Base-by-base conservation (phyloP, 2,888 invertebrate genomes). In the Polymixis lichenea region DNA sequence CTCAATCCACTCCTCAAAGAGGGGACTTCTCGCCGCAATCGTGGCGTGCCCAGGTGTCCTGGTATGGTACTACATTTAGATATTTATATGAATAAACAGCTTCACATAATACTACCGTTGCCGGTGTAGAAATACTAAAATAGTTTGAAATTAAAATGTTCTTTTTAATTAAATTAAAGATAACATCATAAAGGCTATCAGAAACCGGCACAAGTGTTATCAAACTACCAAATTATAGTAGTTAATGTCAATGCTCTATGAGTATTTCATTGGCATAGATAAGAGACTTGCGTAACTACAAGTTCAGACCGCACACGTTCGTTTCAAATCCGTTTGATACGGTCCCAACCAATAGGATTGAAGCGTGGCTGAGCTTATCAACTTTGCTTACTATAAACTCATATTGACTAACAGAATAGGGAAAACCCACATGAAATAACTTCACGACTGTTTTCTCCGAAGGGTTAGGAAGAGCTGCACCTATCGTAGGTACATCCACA, bases 291-390 rank as follows among this genome's bases (percentile, higher is more conserved):
- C 6, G 32, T 38, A 11, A 32, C 13, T 19, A 9, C 38, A 5
- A 43, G 28, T n/a, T 11, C 11, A 62, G 1, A 15, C 8, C 38
- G 28, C 28, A 77, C n/a, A 28, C 62, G n/a, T 55, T 62, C 17
- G 2, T 43, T 53, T 19, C 65, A 56, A 67, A 76, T 77, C 68
- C 38, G 11, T 49, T 56, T 62, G 55, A 56, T 49, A 64, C 43
- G 49, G 28, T 43, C 51, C 69, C 11, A 53, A 28, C 38, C 68
- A 62, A 49, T 77, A 62, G 49, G 49, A 68, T 77, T 46, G 13
- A 46, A 67, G n/a, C 28, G 3, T 11, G 19, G 17, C 32, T 32
- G 11, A 49, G 28, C 7, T 75, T 28, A 7, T 60, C 32, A 28
- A 60, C 17, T 19, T n/a, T 64, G 28, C 25, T 55, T 55, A 49